phyloP scores from a whole-genome alignment of 2,113 vertebrate species.

The Syngnathus typhle region DNA sequence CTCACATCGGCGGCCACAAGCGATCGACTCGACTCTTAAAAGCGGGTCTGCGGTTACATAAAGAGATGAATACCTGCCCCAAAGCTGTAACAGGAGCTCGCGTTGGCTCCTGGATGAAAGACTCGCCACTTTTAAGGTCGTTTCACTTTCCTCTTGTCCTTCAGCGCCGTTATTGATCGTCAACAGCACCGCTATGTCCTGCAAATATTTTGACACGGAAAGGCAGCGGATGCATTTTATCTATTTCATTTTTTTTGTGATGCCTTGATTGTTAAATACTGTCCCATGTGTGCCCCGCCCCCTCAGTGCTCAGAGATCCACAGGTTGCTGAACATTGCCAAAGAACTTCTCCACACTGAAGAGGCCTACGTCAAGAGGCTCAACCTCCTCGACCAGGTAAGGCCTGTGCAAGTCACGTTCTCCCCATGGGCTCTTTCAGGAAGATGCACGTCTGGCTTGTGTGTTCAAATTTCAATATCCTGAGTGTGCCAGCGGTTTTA shows the following conservation, averaged over 20 bases:
- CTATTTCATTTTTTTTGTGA: background rate
- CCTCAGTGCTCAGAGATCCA: constrained; percentile 79
- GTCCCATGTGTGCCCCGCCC: constrained; percentile 16
- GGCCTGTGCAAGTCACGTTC: background rate
- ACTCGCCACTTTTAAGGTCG: constrained; percentile 26
- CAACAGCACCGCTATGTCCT: constrained; percentile 28
- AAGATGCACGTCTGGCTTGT: background rate
- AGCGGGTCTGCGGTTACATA: constrained; percentile 31
- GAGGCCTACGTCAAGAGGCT: constrained; percentile 90
- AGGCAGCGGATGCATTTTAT: background rate
- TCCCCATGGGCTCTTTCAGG: background rate
- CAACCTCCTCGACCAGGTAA: constrained; percentile 94
- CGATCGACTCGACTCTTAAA: constrained; percentile 34
- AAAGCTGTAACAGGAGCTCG: constrained; percentile 40
- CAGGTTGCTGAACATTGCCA: constrained; percentile 89
- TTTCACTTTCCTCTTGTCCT: constrained; percentile 35
- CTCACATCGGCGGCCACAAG: constrained; percentile 32
- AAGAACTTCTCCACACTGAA: constrained; percentile 90
- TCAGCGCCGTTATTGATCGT: constrained; percentile 42
- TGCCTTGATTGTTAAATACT: background rate
- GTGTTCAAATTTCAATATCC: constrained; percentile 31
- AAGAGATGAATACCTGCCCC: constrained; percentile 31
- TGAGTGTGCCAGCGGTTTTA: constrained; percentile 33
- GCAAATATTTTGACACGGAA: constrained; percentile 1
- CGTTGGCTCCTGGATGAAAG: constrained; percentile 29